Base-by-base conservation (phyloP, 35 echinoderm and acorn worm species). In the Ophiothrix spiculata region DNA sequence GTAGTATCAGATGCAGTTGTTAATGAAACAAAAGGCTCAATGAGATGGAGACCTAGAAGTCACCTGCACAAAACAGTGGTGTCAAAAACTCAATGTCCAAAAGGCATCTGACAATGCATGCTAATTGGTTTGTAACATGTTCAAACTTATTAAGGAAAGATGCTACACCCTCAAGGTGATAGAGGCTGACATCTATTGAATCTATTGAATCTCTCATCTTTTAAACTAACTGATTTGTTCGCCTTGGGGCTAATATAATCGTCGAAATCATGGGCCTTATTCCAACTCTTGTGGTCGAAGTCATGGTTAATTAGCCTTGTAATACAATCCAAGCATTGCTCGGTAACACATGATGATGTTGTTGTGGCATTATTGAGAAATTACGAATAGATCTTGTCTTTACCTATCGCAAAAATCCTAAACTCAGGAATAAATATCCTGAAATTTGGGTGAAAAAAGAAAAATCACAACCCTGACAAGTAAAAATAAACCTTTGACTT, bases 151-250 rank as follows among this genome's bases (percentile, higher is more conserved):
- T 69, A 28, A 69, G 60, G 60, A 69, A 69, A 15, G 8, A 69
- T 69, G 60, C 60, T 69, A 69, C 29, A 69, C 29, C 60, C 60
- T 69, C 60, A 15, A 69, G 60, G 60, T 69, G 60, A 69, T 69
- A 69, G 60, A 69, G 60, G 23, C 60, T 25, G 29, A 10, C 25
- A 10, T 15, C 60, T 25, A 15, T 25, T 69, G 60, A n/a, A 69
- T 28, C 60, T 80, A 38, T 31, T 31, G 41, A 38, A 80, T 39
- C 78, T 6, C n/a, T 80, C 78, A 35, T 80, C 78, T 42, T 80
- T 80, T 25, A 80, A 42, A 80, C 78, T 80, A 42, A 80, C 78
- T 25, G 33, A 80, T 80, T 80, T 80, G 34, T 80, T 80, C 15
- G 33, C 15, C n/a, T 39, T 37, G 31, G 78, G 78, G 32, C 37